Evolutionary conservation across 2,113 vertebrate genomes (phyloP).

Genomic region (Ceyx cyanopectus): DNA sequence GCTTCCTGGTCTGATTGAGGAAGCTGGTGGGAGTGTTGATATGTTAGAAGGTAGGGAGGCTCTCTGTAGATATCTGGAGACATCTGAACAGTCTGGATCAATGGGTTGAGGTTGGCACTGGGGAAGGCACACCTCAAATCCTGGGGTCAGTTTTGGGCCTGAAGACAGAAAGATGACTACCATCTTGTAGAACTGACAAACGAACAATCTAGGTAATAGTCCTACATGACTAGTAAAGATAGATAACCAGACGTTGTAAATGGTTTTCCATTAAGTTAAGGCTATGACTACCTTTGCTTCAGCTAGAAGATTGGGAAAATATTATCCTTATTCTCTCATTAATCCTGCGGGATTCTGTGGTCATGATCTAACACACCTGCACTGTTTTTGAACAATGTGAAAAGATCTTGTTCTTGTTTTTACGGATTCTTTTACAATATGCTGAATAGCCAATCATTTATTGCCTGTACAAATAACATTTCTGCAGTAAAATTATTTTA

Average conservation of each 20-base stretch:
- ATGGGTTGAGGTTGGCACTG: not conserved
- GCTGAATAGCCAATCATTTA: not conserved
- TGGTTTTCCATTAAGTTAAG: not conserved
- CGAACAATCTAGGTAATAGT: no score
- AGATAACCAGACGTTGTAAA: not conserved
- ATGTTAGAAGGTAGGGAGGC: not conserved
- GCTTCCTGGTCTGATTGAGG: not conserved
- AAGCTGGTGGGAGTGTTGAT: not conserved
- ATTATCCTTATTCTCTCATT: not conserved
- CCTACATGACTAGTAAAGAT: not conserved
- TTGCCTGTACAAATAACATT: not conserved
- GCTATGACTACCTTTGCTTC: not conserved
- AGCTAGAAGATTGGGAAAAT: not conserved
- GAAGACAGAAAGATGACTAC: fast-evolving
- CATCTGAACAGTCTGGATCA: not conserved
- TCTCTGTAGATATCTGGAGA: not conserved
- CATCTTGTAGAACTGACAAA: not conserved
- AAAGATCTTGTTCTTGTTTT: not conserved
- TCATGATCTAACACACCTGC: not conserved
- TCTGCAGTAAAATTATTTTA: not conserved
- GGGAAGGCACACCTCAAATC: no score
- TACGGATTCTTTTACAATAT: not conserved
- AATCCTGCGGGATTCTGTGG: not conserved
- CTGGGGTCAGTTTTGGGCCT: no score
- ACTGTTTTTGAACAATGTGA: not conserved